Base-by-base conservation (phyloP, 2,113 vertebrate species). In the Aepyceros melampus region DNA sequence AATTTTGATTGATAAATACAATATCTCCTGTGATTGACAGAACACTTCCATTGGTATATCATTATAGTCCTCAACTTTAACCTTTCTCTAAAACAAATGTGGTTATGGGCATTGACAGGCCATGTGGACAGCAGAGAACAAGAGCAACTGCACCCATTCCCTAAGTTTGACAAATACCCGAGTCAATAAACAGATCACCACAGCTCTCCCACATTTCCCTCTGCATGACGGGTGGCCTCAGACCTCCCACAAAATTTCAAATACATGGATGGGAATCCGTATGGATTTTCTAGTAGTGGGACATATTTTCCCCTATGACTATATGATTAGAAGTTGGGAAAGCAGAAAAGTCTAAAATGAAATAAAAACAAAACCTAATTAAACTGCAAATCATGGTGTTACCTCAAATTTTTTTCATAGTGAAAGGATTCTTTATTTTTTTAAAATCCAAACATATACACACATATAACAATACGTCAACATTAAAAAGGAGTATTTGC, bases 261-360 rank as follows among this genome's bases (percentile, higher is more conserved):
- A 49, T 23, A 36, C 2, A 21, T 7, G 6, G 45, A 47, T 1
- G 17, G 49, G 33, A 6, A 81, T 4, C 6, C 0, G 6, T 2
- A 45, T 3, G 3, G 6, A 56, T 56, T 88, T 93, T 56, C 23
- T 19, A 85, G 13, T 36, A 74, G 51, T 76, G 60, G 2, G 15
- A 10, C 11, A 78, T 5, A 40, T 7, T 40, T 83, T 58, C 27
- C 33, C 40, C 1, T 27, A 29, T 71, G 60, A 33, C 7, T 79
- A 71, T 56, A 49, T 25, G 31, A 40, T 17, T 2, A 40, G 33
- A 67, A 56, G 31, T 6, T 56, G 2, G 33, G 9, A 71, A 53
- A 36, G 4, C 29, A n/a, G 90, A 10, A 86, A 55, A 3, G 3
- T 43, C 6, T 11, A 55, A 87, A 86, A 84, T 15, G 92, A 82